Evolutionary conservation across 2,113 vertebrate genomes (phyloP).

Genomic region (Anolis carolinensis): DNA sequence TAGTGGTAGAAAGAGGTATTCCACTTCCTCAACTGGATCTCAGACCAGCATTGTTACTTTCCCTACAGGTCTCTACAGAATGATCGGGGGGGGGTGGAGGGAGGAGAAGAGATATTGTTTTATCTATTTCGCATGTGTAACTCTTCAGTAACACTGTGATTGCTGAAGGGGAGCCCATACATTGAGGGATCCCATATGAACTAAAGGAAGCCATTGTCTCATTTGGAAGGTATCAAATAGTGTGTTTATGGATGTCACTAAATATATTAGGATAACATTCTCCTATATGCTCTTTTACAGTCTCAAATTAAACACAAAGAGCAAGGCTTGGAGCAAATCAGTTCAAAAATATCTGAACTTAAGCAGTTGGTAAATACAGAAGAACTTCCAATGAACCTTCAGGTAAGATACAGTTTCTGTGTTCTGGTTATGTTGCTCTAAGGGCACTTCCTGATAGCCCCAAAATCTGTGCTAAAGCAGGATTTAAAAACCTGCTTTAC

Average conservation of each 20-base stretch:
- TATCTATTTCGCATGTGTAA: not conserved
- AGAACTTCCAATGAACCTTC: constrained; percentile 88
- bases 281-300: constrained; percentile 72
- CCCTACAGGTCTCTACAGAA: no score
- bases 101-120: no score
- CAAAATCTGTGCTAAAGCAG: no score
- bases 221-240: no score
- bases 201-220: not conserved
- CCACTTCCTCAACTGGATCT: no score
- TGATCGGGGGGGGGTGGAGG: no score
- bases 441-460: no score
- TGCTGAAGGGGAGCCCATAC: not conserved
- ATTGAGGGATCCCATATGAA: not conserved
- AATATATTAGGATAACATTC: not conserved
- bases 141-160: not conserved
- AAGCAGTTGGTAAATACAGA: constrained; percentile 82
- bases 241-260: not conserved
- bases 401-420: constrained; percentile 76
- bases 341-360: constrained; percentile 85
- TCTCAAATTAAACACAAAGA: constrained; percentile 85
- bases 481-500: no score
- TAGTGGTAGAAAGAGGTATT: no score
- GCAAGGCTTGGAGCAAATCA: constrained; percentile 81
- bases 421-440: not conserved
- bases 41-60: no score